Conservation (phyloP, 2,888 invertebrate genomes). For the Blomia tropicalis region DNA sequence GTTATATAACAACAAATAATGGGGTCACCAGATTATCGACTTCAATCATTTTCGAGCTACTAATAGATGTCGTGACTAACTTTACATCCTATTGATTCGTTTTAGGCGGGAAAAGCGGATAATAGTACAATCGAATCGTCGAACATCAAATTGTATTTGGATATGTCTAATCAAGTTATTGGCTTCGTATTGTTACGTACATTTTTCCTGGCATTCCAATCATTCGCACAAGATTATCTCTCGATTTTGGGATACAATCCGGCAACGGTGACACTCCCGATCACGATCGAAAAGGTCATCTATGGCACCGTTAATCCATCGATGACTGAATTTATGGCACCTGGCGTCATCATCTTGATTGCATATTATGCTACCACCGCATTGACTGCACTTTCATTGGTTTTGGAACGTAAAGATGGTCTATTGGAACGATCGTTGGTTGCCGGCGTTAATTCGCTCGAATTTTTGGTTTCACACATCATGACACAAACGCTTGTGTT, state of each 20-base stretch:
- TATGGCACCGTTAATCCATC: slow-evolving; percentile 52
- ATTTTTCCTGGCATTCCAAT: slow-evolving; percentile 23
- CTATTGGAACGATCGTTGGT: slow-evolving; percentile 81
- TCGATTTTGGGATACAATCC: slow-evolving; percentile 22
- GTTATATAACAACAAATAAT: too few species aligned
- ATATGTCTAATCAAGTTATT: slow-evolving; percentile 24
- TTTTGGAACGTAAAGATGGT: slow-evolving; percentile 78
- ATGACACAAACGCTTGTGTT: slow-evolving; percentile 86
- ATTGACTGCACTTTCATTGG: slow-evolving; percentile 73
- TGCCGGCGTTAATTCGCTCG: slow-evolving; percentile 74
- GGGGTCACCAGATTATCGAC: too few species aligned
- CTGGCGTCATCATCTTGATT: slow-evolving; percentile 82
- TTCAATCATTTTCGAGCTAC: too few species aligned
- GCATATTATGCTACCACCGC: slow-evolving; percentile 92
- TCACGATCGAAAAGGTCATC: slow-evolving; percentile 23
- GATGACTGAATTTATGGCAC: slow-evolving; percentile 57
- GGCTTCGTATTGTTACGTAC: slow-evolving; percentile 21
- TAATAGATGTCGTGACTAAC: too few species aligned
- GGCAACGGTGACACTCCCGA: slow-evolving; percentile 24
- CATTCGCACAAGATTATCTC: slow-evolving; percentile 23
- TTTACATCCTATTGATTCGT: too few species aligned
- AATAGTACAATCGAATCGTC: slow-evolving; percentile 21
- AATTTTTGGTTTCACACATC: slow-evolving; percentile 82
- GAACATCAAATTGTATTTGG: slow-evolving; percentile 20
- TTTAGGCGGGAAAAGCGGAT: slow-evolving; percentile 21